Conservation (phyloP, 1,140 invertebrate species). For the Ericerus pela region DNA sequence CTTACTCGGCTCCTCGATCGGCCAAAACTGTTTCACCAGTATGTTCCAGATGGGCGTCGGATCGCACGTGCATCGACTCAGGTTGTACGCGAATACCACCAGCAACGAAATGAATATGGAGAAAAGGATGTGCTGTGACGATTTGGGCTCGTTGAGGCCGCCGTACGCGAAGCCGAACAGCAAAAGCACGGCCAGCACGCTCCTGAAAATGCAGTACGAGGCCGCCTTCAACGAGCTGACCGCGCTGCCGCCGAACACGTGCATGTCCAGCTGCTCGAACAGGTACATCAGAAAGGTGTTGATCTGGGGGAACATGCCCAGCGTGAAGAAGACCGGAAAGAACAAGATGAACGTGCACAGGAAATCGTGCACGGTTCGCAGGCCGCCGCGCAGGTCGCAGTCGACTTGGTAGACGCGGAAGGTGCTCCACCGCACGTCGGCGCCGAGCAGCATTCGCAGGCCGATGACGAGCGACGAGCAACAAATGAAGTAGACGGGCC, state of each 20-base stretch:
- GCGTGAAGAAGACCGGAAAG: constrained; percentile 83
- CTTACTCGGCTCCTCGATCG: constrained; percentile 36
- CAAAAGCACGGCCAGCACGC: constrained; percentile 58
- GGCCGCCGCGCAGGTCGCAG: constrained; percentile 49
- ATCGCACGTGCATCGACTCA: constrained; percentile 82
- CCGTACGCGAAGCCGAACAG: constrained; percentile 84
- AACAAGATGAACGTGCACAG: constrained; percentile 67
- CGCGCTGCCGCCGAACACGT: constrained; percentile 93
- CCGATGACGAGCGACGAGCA: constrained; percentile 58
- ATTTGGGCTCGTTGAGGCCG: constrained; percentile 56
- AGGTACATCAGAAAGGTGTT: constrained; percentile 93
- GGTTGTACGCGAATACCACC: constrained; percentile 77
- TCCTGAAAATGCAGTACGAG: constrained; percentile 68
- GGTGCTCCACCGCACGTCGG: constrained; percentile 29
- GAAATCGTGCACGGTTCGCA: constrained; percentile 52
- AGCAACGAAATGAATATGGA: constrained; percentile 86
- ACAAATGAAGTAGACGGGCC: constrained; percentile 90
- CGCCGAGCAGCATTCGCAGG: constrained; percentile 42
- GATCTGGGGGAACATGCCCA: constrained; percentile 90
- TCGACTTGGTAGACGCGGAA: constrained; percentile 60
- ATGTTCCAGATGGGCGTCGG: constrained; percentile 79
- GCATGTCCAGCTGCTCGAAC: constrained; percentile 91
- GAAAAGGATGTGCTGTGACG: constrained; percentile 82
- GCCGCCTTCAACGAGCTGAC: constrained; percentile 75
- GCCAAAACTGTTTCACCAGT: constrained; percentile 57